phyloP scores from a whole-genome alignment of 2,797 vertebrate genomes.

The Sitta carolinensis region DNA sequence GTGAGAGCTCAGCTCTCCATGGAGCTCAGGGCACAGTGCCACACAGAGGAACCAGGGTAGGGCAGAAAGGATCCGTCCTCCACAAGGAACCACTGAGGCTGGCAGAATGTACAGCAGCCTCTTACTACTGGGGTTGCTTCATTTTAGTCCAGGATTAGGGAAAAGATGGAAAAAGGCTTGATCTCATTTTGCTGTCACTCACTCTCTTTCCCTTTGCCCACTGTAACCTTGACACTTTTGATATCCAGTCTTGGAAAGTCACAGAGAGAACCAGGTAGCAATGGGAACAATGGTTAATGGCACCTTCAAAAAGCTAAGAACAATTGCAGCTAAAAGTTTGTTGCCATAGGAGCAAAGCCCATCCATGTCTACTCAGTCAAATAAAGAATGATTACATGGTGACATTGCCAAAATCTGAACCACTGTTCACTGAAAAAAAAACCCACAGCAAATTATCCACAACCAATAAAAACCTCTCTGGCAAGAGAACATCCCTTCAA shows the following conservation, averaged over 20 bases:
- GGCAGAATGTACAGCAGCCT: background rate
- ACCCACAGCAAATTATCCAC: background rate
- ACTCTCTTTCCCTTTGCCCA: background rate
- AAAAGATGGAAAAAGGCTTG: background rate
- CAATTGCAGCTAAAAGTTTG: background rate
- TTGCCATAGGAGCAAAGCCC: conserved; percentile 15
- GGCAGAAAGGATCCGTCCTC: background rate
- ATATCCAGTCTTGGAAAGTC: background rate
- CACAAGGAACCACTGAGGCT: background rate
- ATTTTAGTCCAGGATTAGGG: background rate
- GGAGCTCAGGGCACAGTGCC: background rate
- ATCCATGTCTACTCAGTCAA: background rate
- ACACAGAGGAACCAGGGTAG: background rate
- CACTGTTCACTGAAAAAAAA: background rate
- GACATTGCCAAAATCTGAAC: conserved; percentile 8
- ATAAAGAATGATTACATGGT: background rate
- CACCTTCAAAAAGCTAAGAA: background rate
- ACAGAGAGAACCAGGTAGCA: background rate
- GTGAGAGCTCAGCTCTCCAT: background rate
- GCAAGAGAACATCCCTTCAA: background rate
- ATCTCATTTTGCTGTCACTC: background rate
- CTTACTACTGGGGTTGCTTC: background rate
- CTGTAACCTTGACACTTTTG: background rate
- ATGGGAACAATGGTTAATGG: background rate
- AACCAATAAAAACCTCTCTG: background rate